Evolutionary conservation across 1,140 invertebrate species (phyloP).

Genomic region (Heliconius hermathena): DNA sequence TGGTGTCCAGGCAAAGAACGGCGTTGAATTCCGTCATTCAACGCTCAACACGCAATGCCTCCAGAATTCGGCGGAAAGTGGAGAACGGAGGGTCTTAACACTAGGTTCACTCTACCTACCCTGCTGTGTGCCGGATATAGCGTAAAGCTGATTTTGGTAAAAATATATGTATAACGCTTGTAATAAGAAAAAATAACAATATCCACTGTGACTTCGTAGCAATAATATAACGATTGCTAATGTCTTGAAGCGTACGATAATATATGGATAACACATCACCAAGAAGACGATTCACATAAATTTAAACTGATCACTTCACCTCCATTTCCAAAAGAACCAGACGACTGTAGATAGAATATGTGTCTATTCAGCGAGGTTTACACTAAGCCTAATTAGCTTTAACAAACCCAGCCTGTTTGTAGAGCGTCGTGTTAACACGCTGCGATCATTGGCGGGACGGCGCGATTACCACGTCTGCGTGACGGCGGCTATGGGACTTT

Average conservation of each 20-base stretch:
- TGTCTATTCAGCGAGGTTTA: conserved; percentile 39
- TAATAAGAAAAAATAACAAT: no score
- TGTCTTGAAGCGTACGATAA: neutral
- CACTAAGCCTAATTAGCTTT: conserved; percentile 54
- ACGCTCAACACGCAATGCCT: no score
- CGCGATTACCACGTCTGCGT: conserved; percentile 36
- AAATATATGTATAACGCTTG: no score
- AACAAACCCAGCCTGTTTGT: conserved; percentile 53
- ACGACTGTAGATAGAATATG: neutral
- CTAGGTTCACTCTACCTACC: no score
- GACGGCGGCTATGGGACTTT: conserved; percentile 26
- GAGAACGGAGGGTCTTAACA: no score
- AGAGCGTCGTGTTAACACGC: conserved; percentile 45
- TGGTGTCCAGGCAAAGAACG: no score
- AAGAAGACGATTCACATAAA: neutral
- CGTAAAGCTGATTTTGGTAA: no score
- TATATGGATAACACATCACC: neutral
- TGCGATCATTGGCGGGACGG: conserved; percentile 34
- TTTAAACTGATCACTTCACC: conserved; percentile 8
- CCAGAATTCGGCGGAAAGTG: no score
- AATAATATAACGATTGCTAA: neutral
- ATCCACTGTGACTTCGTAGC: no score
- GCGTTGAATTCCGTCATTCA: no score
- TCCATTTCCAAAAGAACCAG: conserved; percentile 11
- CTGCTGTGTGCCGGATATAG: no score